These are phyloP conservation scores for Lasioglossum vierecki DNA, from an alignment of 2,888 invertebrate species.

Conservation along the genomic window DNA sequence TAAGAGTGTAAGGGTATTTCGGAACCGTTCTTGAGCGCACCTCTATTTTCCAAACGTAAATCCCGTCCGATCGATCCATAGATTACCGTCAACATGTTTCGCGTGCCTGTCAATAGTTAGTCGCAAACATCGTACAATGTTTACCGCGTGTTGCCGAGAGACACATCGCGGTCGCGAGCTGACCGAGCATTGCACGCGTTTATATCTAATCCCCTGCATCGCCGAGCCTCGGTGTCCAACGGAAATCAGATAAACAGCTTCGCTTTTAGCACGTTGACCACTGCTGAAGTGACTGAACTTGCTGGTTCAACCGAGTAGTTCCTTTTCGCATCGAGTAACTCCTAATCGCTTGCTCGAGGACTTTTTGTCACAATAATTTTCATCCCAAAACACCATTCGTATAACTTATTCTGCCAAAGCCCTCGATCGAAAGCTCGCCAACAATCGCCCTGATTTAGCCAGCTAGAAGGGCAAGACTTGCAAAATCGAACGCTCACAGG, in stretches of 20 bases:
- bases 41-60: neutral
- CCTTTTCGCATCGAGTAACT: neutral
- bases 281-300: neutral
- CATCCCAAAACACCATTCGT: neutral
- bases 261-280: neutral
- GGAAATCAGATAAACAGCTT: neutral
- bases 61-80: neutral
- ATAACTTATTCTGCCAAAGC: neutral
- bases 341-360: neutral
- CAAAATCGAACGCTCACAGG: neutral
- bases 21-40: neutral
- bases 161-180: neutral
- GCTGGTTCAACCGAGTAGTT: neutral
- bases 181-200: neutral
- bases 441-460: neutral
- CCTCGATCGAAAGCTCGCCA: neutral
- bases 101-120: neutral
- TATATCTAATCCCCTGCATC: neutral
- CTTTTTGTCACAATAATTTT: neutral
- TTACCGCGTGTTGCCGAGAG: constrained; percentile 1
- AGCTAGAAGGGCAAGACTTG: neutral
- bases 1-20: neutral
- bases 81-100: neutral
- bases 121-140: neutral
- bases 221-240: neutral